phyloP scores from a whole-genome alignment of 92 coral and sea anemone genomes.

The Porites divaricata region DNA sequence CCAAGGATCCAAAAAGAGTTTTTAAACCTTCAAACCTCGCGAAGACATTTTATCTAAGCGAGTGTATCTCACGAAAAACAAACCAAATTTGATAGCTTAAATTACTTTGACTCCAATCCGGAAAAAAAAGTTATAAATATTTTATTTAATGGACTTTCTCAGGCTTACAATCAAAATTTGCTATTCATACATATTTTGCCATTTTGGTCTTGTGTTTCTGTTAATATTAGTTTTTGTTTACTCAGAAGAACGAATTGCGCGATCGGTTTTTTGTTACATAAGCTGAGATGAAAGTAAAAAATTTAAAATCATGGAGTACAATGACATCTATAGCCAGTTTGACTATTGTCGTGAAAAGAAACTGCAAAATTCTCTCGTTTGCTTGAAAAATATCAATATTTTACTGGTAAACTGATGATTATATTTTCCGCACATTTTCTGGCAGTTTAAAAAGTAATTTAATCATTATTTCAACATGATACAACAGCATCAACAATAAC shows the following conservation, averaged over 20 bases:
- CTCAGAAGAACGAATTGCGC: not conserved
- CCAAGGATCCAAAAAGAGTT: not conserved
- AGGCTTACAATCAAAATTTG: constrained; percentile 10
- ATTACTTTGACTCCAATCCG: not conserved
- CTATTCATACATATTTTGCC: not conserved
- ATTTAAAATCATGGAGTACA: too few relatives aligned
- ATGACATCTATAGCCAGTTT: not conserved
- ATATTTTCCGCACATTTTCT: not conserved
- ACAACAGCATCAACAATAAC: too few relatives aligned
- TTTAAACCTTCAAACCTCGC: not conserved
- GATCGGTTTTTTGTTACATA: not conserved
- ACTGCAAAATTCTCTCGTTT: too few relatives aligned
- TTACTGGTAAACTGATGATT: not conserved
- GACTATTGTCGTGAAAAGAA: not conserved
- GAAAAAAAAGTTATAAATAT: constrained; percentile 18
- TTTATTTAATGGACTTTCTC: constrained; percentile 21
- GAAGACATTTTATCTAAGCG: not conserved
- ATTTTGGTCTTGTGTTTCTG: constrained; percentile 13
- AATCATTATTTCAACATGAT: not conserved
- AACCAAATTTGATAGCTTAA: not conserved
- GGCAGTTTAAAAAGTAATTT: constrained; percentile 4
- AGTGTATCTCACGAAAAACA: not conserved
- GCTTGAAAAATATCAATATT: not conserved
- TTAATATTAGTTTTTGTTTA: not conserved
- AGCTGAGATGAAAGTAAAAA: too few relatives aligned